phyloP scores from a whole-genome alignment of 2,888 invertebrate species.

The Amphimallon solstitiale region DNA sequence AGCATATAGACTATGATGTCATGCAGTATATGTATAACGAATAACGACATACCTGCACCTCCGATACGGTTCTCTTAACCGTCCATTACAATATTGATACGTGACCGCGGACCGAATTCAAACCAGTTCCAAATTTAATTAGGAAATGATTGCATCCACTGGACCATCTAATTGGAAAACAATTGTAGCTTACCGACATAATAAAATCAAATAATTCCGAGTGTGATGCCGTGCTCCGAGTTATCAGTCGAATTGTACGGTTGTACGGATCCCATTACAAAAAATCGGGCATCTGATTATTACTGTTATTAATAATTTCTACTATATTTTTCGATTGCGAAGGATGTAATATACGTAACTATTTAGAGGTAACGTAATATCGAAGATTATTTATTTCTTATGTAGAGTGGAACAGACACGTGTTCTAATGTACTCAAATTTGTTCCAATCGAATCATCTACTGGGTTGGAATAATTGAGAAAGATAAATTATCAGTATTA shows the following conservation, averaged over 20 bases:
- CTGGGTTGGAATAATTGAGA: too few relatives aligned
- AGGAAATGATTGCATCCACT: constrained; percentile 46
- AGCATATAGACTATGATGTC: background rate
- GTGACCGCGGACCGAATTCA: constrained; percentile 32
- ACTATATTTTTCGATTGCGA: too few relatives aligned
- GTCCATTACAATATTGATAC: constrained; percentile 37
- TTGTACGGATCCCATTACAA: background rate
- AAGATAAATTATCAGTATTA: too few relatives aligned
- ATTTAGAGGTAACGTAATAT: too few relatives aligned
- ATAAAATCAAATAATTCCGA: constrained; percentile 39
- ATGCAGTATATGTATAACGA: background rate
- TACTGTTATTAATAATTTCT: constrained; percentile 25
- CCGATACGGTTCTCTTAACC: constrained; percentile 7
- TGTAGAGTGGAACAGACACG: too few relatives aligned
- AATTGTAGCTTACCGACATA: constrained; percentile 43
- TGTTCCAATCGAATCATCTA: too few relatives aligned
- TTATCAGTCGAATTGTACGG: constrained; percentile 9
- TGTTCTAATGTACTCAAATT: too few relatives aligned
- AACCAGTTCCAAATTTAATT: constrained; percentile 44
- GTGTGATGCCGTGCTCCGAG: constrained; percentile 10
- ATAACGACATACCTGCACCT: too few relatives aligned
- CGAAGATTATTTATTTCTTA: too few relatives aligned
- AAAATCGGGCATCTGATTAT: constrained; percentile 14
- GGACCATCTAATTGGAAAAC: constrained; percentile 48
- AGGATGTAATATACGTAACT: too few relatives aligned